phyloP scores from a whole-genome alignment of 2,113 vertebrate species.

The Tinamus guttatus region DNA sequence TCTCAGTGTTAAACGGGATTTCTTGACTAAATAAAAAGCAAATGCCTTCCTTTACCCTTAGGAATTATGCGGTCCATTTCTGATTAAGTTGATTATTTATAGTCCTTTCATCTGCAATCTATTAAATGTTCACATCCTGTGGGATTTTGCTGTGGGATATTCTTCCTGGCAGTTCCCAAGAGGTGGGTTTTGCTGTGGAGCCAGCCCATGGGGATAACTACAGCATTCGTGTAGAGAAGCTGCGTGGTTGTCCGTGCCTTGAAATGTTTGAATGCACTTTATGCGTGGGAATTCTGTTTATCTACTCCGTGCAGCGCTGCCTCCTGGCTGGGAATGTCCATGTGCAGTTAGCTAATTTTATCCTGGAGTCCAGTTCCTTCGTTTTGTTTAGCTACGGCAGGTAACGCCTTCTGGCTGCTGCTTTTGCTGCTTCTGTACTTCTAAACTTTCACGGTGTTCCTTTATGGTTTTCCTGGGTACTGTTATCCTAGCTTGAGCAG shows the following conservation, averaged over 20 bases:
- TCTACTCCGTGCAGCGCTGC: background rate
- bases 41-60: background rate
- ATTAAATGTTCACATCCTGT: background rate
- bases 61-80: background rate
- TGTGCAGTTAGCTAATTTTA: background rate
- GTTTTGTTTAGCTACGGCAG: slow-evolving; percentile 7
- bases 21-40: background rate
- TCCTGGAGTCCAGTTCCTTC: background rate
- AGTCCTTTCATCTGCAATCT: background rate
- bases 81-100: slow-evolving; percentile 1
- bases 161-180: slow-evolving; percentile 26
- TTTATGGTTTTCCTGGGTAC: background rate
- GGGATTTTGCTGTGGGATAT: slow-evolving; percentile 21
- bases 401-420: background rate
- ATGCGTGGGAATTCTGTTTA: background rate
- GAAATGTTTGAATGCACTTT: background rate
- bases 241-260: background rate
- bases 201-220: slow-evolving; percentile 21
- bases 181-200: slow-evolving; percentile 5
- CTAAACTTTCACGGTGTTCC: background rate
- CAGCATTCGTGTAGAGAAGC: background rate
- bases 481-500: fast-evolving
- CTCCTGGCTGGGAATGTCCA: background rate
- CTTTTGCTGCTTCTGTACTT: background rate
- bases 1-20: background rate